phyloP scores from a whole-genome alignment of 2,113 vertebrate genomes.

The Lepus timidus region DNA sequence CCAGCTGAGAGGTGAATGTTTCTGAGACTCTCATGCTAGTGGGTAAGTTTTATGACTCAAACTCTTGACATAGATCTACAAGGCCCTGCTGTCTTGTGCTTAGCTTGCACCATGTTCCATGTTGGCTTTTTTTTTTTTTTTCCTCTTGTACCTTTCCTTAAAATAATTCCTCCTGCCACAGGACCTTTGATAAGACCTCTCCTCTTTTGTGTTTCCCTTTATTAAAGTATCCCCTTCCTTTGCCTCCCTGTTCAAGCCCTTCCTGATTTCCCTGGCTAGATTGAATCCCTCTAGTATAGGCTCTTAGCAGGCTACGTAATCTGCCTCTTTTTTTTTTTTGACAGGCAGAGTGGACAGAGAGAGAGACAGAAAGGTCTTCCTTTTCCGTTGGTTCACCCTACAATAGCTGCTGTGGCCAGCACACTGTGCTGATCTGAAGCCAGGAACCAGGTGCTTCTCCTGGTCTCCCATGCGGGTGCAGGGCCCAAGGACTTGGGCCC shows the following conservation, averaged over 20 bases:
- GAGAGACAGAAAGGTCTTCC: too few species aligned
- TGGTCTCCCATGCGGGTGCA: too few species aligned
- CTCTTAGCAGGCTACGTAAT: neutral
- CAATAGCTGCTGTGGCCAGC: too few species aligned
- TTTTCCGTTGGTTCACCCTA: too few species aligned
- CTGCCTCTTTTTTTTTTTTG: too few species aligned
- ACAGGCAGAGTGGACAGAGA: too few species aligned
- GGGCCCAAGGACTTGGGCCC: too few species aligned
- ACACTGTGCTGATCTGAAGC: too few species aligned
- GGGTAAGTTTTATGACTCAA: neutral
- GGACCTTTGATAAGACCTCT: neutral
- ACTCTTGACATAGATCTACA: neutral
- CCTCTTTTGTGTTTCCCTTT: neutral
- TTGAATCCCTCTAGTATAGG: neutral
- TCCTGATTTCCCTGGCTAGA: neutral
- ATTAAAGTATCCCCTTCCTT: neutral
- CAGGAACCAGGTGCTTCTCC: too few species aligned
- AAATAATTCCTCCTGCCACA: neutral
- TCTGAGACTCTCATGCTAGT: neutral
- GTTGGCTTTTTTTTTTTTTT: neutral
- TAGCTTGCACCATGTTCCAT: neutral
- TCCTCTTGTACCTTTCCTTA: neutral
- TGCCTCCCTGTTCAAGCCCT: neutral
- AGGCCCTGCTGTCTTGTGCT: neutral
- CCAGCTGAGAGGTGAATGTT: neutral